Conservation (phyloP, 2,888 invertebrate genomes). For the Azorinus chamasolen region DNA sequence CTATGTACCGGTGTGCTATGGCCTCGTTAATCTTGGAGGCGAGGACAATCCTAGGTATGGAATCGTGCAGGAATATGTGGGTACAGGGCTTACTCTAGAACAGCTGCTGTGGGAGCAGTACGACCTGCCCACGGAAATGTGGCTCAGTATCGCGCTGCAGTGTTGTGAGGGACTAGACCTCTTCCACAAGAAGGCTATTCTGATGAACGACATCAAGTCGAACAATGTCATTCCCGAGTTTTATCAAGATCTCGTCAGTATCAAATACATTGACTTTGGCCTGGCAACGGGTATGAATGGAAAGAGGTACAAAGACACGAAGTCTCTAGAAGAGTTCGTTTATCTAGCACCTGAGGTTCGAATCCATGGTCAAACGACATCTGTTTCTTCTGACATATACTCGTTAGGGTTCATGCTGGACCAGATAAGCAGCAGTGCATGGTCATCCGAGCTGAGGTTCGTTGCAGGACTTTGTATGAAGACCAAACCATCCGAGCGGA, state of each 20-base stretch:
- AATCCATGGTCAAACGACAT: conserved; percentile 31
- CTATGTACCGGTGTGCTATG: conserved; percentile 61
- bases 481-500: conserved; percentile 32
- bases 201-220: conserved; percentile 61
- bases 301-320: conserved; percentile 55
- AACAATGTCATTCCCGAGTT: conserved; percentile 59
- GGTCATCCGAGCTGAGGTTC: conserved; percentile 33
- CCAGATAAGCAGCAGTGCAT: conserved; percentile 39
- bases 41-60: conserved; percentile 33
- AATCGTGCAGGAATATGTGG: conserved; percentile 61
- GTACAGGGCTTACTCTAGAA: conserved; percentile 54
- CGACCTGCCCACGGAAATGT: conserved; percentile 37
- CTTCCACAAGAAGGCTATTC: conserved; percentile 59
- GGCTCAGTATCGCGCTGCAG: conserved; percentile 54
- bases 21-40: conserved; percentile 34
- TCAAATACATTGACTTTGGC: conserved; percentile 62
- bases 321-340: conserved; percentile 56
- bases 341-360: conserved; percentile 64
- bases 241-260: conserved; percentile 24
- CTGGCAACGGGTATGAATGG: conserved; percentile 61
- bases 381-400: conserved; percentile 54
- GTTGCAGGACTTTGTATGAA: conserved; percentile 54
- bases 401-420: conserved; percentile 61
- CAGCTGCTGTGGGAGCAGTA: conserved; percentile 57
- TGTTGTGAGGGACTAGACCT: conserved; percentile 56